Conservation (phyloP, 2,113 vertebrate species). For the Anser cygnoides region DNA sequence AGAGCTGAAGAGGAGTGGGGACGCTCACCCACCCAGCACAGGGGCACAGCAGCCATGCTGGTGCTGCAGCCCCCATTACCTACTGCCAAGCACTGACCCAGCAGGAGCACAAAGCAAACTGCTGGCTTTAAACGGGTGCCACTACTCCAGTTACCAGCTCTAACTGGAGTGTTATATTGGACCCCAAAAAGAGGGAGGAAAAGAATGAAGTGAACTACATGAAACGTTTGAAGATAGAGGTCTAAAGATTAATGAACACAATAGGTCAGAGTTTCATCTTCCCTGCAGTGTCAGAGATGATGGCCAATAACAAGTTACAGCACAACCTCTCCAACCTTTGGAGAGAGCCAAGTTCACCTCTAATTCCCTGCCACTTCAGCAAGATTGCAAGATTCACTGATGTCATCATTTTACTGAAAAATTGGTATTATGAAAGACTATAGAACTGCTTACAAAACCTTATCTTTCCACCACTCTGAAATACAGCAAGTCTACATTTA, state of each 20-base stretch:
- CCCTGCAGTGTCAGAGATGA: neutral
- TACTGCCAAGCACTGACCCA: neutral
- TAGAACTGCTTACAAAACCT: neutral
- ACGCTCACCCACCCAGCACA: neutral
- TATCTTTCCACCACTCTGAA: neutral
- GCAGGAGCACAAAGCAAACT: neutral
- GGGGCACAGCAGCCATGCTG: fast-evolving
- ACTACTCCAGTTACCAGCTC: neutral
- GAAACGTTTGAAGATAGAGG: neutral
- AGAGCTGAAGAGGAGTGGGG: neutral
- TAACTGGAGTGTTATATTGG: neutral
- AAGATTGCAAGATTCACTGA: neutral
- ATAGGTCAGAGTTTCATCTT: neutral
- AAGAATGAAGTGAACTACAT: neutral
- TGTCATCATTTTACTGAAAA: neutral
- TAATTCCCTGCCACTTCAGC: neutral
- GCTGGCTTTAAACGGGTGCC: neutral
- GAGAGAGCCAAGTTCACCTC: neutral
- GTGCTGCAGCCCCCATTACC: neutral
- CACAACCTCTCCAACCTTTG: neutral
- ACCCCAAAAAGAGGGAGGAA: neutral
- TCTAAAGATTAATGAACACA: neutral
- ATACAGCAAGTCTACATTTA: no score
- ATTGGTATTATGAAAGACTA: neutral
- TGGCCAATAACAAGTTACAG: neutral